phyloP scores from a whole-genome alignment of 2,113 vertebrate species.

The Pterocles orientalis region DNA sequence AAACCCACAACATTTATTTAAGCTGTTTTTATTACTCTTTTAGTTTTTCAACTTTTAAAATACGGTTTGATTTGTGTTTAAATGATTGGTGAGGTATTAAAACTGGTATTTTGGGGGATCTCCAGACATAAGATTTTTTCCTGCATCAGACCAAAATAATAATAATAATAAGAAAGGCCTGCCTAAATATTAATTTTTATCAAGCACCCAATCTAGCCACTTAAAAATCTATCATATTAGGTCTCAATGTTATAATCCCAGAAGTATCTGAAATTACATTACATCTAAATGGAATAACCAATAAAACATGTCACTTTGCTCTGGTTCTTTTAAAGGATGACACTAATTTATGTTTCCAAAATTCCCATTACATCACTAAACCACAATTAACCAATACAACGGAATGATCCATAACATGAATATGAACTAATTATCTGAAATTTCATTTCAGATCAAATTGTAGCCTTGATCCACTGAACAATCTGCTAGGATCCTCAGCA shows the following conservation, averaged over 20 bases:
- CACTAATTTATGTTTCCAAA: conserved; percentile 37
- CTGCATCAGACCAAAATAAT: not conserved
- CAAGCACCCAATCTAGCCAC: not conserved
- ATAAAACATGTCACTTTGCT: not conserved
- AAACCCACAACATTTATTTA: not conserved
- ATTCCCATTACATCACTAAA: not conserved
- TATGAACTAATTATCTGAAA: not conserved
- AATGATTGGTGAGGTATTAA: not conserved
- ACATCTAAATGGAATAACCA: conserved; percentile 17
- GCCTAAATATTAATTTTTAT: not conserved
- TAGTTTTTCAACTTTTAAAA: not conserved
- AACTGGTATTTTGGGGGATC: not conserved
- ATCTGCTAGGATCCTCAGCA: not conserved
- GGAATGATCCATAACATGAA: not conserved
- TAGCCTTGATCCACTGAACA: not conserved
- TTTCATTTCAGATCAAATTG: not conserved
- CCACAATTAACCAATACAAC: not conserved
- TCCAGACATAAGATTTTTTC: not conserved
- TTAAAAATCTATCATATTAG: not conserved
- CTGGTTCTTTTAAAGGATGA: conserved; percentile 7
- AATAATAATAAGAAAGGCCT: not conserved
- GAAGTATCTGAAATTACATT: conserved; percentile 37
- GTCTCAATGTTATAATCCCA: not conserved
- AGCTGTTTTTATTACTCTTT: not conserved
- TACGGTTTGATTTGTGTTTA: not conserved